Percentiles rank a stretch among this genome's conserved stretches.
Conservation (phyloP, 1,140 invertebrate genomes). For the Drosophila pallidifrons region DNA sequence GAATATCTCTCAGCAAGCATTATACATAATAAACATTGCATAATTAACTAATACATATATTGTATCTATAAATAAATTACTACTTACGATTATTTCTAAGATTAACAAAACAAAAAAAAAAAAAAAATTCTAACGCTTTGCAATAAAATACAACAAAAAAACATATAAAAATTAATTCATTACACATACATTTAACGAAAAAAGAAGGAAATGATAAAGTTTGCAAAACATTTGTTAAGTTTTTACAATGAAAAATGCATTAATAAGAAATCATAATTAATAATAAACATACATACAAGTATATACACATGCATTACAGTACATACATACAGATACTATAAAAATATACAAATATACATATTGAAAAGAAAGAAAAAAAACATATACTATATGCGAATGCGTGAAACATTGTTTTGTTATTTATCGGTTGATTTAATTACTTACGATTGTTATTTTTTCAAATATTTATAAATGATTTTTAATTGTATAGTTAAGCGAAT, state of each 20-base stretch:
- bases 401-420: conserved; percentile 53
- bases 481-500: conserved; percentile 80
- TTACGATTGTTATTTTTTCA: conserved; percentile 41
- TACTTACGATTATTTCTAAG: conserved; percentile 48
- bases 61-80: conserved; percentile 51
- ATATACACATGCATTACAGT: conserved; percentile 10
- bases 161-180: conserved; percentile 13
- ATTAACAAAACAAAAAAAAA: conserved; percentile 17
- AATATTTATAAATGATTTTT: conserved; percentile 67
- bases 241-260: conserved; percentile 77
- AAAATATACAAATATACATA: conserved; percentile 45
- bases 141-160: conserved; percentile 41
- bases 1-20: conserved; percentile 54
- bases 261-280: conserved; percentile 70
- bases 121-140: conserved; percentile 52
- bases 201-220: conserved; percentile 54
- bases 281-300: conserved; percentile 39
- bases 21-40: conserved; percentile 42
- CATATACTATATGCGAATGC: conserved; percentile 8
- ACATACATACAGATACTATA: conserved; percentile 26
- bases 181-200: conserved; percentile 17
- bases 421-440: conserved; percentile 31
- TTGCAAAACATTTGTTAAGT: conserved; percentile 81
- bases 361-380: conserved; percentile 28
- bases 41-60: conserved; percentile 37